Conservation (phyloP, 1,140 invertebrate species). For the Probaryconus sp. region DNA sequence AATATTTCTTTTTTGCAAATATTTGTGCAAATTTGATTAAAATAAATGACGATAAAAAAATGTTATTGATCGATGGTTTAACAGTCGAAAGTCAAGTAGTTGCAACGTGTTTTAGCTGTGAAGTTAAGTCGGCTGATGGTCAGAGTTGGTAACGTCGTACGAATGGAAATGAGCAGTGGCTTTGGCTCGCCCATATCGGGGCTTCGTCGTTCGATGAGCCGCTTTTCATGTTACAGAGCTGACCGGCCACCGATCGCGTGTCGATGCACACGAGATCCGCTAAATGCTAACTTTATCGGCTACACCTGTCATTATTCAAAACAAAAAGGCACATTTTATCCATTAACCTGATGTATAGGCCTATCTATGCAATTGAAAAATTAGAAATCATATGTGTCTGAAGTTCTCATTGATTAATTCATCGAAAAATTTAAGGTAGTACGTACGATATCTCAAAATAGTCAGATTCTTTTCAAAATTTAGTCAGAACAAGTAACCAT, state of each 20-base stretch:
- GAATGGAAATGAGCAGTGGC: constrained; percentile 18
- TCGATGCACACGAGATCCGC: constrained; percentile 54
- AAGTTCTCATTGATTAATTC: no score
- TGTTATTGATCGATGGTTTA: constrained; percentile 66
- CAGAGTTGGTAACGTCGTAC: no score
- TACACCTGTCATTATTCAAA: constrained; percentile 50
- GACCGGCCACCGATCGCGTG: constrained; percentile 62
- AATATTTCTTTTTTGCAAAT: constrained; percentile 28
- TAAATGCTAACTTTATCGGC: constrained; percentile 49
- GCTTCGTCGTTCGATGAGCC: constrained; percentile 73
- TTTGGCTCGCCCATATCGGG: constrained; percentile 55
- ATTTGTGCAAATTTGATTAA: constrained; percentile 24
- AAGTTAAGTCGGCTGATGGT: constrained; percentile 42
- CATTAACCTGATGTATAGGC: no score
- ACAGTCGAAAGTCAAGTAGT: constrained; percentile 63
- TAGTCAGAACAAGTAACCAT: no score
- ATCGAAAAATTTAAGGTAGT: no score
- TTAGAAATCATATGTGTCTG: no score
- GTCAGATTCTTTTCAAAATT: no score
- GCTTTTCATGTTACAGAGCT: constrained; percentile 72
- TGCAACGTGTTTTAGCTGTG: constrained; percentile 49
- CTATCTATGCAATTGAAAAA: no score
- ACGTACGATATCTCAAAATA: no score
- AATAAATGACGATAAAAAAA: no score
- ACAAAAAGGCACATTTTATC: constrained; percentile 25